phyloP scores from a whole-genome alignment of 1,140 invertebrate species.

The Drosophila funebris region DNA sequence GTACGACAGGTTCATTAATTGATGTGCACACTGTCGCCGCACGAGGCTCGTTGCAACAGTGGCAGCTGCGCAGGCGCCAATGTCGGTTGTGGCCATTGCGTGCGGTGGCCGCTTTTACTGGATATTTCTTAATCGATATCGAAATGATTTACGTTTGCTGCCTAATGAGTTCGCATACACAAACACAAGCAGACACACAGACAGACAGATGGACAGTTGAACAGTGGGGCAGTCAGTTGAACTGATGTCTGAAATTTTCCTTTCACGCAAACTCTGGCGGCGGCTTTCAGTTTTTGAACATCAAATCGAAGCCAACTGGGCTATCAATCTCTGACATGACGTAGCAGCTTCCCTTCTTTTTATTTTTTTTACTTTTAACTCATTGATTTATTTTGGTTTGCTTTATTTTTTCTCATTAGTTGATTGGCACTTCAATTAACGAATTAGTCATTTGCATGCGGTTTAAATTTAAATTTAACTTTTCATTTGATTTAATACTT shows the following conservation, averaged over 20 bases:
- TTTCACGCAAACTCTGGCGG: constrained; percentile 57
- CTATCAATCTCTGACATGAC: constrained; percentile 66
- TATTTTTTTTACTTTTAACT: background rate
- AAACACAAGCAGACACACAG: too few relatives aligned
- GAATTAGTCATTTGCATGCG: constrained; percentile 60
- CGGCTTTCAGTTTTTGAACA: constrained; percentile 37
- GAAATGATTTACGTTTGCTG: constrained; percentile 79
- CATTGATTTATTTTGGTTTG: background rate
- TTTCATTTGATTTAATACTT: constrained; percentile 32
- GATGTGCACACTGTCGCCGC: constrained; percentile 73
- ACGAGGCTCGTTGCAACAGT: constrained; percentile 20
- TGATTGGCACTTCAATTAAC: constrained; percentile 71
- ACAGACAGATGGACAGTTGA: constrained; percentile 11
- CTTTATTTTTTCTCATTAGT: constrained; percentile 10
- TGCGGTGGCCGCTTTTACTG: constrained; percentile 66
- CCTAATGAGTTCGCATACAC: constrained; percentile 73
- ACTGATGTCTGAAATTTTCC: constrained; percentile 37
- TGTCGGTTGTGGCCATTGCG: constrained; percentile 44
- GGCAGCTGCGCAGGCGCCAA: constrained; percentile 49
- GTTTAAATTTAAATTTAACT: constrained; percentile 7
- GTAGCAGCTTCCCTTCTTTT: constrained; percentile 30
- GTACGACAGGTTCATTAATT: constrained; percentile 77
- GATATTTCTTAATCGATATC: constrained; percentile 78
- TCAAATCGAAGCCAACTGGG: constrained; percentile 40
- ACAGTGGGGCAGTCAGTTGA: background rate